phyloP scores from a whole-genome alignment of 1,140 invertebrate genomes.

The Drosophila varians region DNA sequence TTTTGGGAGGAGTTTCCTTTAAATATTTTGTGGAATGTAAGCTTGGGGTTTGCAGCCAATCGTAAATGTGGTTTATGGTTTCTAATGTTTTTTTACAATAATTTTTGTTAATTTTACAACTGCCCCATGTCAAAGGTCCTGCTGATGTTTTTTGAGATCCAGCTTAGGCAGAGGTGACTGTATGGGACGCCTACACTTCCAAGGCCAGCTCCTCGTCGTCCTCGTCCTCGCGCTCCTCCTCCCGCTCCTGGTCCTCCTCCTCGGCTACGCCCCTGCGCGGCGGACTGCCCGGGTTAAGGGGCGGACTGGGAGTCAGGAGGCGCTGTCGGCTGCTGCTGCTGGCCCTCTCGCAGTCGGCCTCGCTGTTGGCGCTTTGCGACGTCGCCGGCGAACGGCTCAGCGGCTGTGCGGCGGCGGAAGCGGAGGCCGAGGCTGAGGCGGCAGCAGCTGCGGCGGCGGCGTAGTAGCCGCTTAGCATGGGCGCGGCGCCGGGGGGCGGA shows the following conservation, averaged over 20 bases:
- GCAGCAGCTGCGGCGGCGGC: conserved; percentile 52
- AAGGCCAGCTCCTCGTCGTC: conserved; percentile 78
- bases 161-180: conserved; percentile 27
- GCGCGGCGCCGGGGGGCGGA: conserved; percentile 56
- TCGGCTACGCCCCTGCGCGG: conserved; percentile 50
- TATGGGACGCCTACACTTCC: conserved; percentile 59
- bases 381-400: conserved; percentile 55
- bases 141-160: conserved; percentile 52
- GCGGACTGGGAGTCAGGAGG: conserved; percentile 73
- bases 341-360: conserved; percentile 58
- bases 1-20: too few species aligned
- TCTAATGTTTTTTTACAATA: background rate
- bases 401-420: conserved; percentile 19
- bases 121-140: conserved; percentile 1
- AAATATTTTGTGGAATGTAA: background rate
- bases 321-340: conserved; percentile 61
- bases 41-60: background rate
- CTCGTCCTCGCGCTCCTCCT: conserved; percentile 24
- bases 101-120: background rate
- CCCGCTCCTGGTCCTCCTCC: conserved; percentile 12
- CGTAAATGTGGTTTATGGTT: too few species aligned
- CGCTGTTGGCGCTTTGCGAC: conserved; percentile 67
- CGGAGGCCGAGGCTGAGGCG: conserved; percentile 22
- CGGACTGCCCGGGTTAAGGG: conserved; percentile 80
- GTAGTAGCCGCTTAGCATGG: conserved; percentile 75